Evolutionary conservation across 2,797 vertebrate species (phyloP).

Genomic region (Enteromius fasciolatus): DNA sequence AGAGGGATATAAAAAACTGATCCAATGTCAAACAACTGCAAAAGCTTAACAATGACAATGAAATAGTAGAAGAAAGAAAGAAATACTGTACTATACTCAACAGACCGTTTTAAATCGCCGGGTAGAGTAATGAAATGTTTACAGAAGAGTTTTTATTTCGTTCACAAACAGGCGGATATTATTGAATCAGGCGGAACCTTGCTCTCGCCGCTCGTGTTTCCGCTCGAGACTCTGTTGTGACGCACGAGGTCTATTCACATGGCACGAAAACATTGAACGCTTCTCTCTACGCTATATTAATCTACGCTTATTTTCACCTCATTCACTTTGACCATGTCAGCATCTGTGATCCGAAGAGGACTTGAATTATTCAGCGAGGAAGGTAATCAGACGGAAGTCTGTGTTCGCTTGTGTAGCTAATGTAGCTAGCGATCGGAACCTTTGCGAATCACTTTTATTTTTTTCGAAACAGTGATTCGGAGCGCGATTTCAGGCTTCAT

Average conservation of each 20-base stretch:
- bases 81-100: not conserved
- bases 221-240: not conserved
- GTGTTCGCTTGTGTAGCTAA: too few relatives aligned
- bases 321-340: slow-evolving; percentile 68
- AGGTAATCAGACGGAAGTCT: slow-evolving; percentile 58
- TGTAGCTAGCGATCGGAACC: too few relatives aligned
- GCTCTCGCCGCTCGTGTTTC: not conserved
- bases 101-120: not conserved
- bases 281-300: too few relatives aligned
- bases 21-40: too few relatives aligned
- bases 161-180: too few relatives aligned
- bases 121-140: not conserved
- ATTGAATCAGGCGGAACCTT: not conserved
- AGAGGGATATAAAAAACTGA: not conserved
- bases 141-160: not conserved
- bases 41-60: not conserved
- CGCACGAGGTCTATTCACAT: not conserved
- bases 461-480: not conserved
- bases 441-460: too few relatives aligned
- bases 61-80: not conserved
- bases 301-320: not conserved
- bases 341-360: slow-evolving; percentile 75
- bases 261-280: not conserved
- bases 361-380: slow-evolving; percentile 73
- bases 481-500: too few relatives aligned